A percentile compares a stretch with the other conserved stretches of the same genome.
phyloP scores from a whole-genome alignment of 2,797 vertebrate genomes.

The Enteromius paludinosus region DNA sequence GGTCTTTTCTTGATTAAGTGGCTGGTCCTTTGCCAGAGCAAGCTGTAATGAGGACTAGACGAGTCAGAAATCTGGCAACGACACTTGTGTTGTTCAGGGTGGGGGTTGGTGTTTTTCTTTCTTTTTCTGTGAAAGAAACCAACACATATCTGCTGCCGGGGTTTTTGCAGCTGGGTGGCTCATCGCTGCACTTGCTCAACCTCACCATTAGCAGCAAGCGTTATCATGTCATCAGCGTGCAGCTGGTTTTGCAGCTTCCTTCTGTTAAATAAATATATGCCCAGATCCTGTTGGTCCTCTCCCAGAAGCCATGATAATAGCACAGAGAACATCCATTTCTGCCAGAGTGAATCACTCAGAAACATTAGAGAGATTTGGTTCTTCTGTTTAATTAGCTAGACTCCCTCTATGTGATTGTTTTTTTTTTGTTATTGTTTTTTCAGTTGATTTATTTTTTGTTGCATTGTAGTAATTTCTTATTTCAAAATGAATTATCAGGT shows the following conservation, averaged over 20 bases:
- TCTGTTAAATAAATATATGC: conserved; percentile 53
- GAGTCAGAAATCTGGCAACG: neutral
- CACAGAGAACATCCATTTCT: conserved; percentile 16
- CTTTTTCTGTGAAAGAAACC: conserved; percentile 23
- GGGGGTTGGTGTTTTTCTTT: conserved; percentile 17
- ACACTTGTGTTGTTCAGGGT: neutral
- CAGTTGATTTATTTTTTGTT: neutral
- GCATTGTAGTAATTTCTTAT: neutral
- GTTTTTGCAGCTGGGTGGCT: conserved; percentile 48
- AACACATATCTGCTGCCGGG: conserved; percentile 29
- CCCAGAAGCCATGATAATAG: conserved; percentile 48
- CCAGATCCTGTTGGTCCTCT: conserved; percentile 48
- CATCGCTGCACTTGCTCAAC: conserved; percentile 31
- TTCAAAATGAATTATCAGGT: neutral
- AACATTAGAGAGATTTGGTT: neutral
- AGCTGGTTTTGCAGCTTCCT: conserved; percentile 58
- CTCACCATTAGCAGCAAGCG: conserved; percentile 47
- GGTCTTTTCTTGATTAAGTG: neutral
- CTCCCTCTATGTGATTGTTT: no score
- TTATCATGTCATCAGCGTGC: conserved; percentile 54
- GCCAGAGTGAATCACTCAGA: conserved; percentile 6
- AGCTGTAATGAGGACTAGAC: neutral
- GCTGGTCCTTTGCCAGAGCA: neutral
- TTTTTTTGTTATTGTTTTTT: neutral
- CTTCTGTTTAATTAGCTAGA: neutral